Conservation (phyloP, 2,888 invertebrate species). For the Conomelus anceps region DNA sequence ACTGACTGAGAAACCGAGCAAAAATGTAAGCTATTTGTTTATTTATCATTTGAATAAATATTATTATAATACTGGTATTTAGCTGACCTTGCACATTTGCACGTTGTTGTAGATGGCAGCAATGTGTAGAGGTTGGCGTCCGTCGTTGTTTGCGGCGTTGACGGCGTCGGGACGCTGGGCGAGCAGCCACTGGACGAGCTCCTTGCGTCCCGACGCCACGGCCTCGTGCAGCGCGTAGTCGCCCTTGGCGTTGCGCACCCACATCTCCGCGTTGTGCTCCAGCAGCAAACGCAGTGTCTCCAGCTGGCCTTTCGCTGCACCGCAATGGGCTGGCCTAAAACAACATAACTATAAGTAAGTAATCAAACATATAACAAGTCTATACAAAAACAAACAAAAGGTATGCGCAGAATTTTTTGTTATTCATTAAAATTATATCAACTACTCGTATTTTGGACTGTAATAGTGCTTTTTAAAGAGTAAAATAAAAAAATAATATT, state of each 20-base stretch:
- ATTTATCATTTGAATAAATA: too few species aligned
- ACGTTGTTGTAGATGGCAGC: conserved; percentile 90
- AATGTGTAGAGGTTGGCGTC: conserved; percentile 86
- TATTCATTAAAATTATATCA: too few species aligned
- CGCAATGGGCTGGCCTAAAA: conserved; percentile 78
- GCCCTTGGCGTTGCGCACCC: conserved; percentile 87
- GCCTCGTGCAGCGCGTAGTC: conserved; percentile 96
- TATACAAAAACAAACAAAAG: background rate
- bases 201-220: conserved; percentile 81
- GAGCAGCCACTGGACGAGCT: conserved; percentile 81
- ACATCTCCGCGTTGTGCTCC: conserved; percentile 76
- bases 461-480: too few species aligned
- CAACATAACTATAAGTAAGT: background rate
- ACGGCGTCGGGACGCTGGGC: conserved; percentile 75
- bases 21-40: too few species aligned
- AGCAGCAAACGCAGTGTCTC: conserved; percentile 74
- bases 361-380: background rate
- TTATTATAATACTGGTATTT: background rate
- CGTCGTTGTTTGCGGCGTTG: conserved; percentile 86
- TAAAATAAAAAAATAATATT: too few species aligned
- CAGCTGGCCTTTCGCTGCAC: conserved; percentile 91
- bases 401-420: too few species aligned
- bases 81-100: conserved; percentile 75
- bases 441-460: too few species aligned
- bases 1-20: too few species aligned